phyloP scores from a whole-genome alignment of 2,797 vertebrate genomes.

The Acridotheres tristis region DNA sequence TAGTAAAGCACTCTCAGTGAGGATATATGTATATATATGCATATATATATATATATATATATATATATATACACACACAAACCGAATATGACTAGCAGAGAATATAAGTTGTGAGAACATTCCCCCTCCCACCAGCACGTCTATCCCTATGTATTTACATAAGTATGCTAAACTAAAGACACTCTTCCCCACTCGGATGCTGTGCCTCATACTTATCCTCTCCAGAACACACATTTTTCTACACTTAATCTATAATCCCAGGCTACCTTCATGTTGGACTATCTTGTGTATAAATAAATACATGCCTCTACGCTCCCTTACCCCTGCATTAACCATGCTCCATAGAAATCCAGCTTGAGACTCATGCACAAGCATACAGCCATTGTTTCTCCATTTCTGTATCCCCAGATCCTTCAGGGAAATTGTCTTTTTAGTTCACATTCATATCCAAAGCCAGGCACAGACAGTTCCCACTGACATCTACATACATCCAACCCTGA shows the following conservation, averaged over 20 bases:
- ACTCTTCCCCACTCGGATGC: neutral
- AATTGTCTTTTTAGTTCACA: neutral
- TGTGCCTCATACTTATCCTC: neutral
- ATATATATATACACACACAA: neutral
- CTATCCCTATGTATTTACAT: neutral
- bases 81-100: neutral
- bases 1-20: conserved; percentile 4
- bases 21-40: neutral
- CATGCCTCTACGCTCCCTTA: neutral
- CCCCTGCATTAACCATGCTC: neutral
- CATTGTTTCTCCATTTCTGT: neutral
- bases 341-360: neutral
- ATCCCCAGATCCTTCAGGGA: neutral
- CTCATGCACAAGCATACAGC: neutral
- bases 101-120: neutral
- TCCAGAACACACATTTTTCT: neutral
- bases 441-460: neutral
- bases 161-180: neutral
- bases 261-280: neutral
- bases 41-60: neutral
- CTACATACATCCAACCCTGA: neutral
- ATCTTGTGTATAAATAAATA: neutral
- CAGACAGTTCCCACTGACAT: neutral
- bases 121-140: neutral
- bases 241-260: neutral